Percentiles rank a stretch among this genome's conserved stretches.
Conservation (phyloP, 2,113 vertebrate species). For the Eubucco bourcierii region DNA sequence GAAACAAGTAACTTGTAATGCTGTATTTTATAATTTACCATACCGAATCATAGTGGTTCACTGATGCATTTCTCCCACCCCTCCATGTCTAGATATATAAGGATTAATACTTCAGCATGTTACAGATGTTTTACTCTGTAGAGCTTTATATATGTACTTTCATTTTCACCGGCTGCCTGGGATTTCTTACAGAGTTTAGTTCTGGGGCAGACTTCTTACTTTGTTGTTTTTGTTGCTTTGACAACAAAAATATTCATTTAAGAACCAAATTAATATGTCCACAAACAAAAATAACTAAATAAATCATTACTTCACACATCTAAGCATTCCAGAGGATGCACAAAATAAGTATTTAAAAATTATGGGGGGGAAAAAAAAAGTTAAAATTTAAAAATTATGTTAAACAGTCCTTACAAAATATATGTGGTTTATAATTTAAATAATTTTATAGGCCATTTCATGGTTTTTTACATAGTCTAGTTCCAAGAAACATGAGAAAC, state of each 20-base stretch:
- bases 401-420: background rate
- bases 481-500: background rate
- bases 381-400: background rate
- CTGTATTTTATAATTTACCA: background rate
- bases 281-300: background rate
- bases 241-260: background rate
- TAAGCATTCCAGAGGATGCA: background rate
- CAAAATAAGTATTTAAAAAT: background rate
- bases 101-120: background rate
- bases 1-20: background rate
- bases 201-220: background rate
- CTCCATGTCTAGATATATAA: background rate
- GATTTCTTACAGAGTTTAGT: background rate
- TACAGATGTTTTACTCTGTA: background rate
- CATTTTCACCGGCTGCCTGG: background rate
- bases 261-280: background rate
- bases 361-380: background rate
- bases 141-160: background rate
- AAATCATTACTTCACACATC: background rate
- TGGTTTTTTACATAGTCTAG: background rate
- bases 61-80: background rate
- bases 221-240: background rate
- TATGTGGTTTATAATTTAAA: background rate
- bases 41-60: background rate
- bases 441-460: background rate